Base-by-base conservation (phyloP, 2,113 vertebrate genomes). In the Parus major region DNA sequence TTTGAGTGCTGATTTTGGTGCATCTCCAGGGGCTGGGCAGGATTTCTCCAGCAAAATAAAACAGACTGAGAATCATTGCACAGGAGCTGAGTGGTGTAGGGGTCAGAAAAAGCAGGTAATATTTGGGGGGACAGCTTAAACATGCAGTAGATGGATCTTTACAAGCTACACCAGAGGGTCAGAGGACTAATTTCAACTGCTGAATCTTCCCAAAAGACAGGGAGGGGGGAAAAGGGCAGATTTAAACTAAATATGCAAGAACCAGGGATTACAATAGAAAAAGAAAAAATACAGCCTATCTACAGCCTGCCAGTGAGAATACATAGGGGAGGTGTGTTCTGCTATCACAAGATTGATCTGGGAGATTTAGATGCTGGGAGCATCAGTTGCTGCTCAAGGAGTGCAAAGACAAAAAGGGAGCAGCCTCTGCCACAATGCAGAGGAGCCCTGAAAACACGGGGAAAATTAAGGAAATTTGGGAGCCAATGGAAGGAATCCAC, bases 371-470 rank as follows among this genome's bases (percentile, higher is more conserved):
- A 88, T 90, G 79, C 70, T 35, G 68, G 64, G 42, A 91, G 81
- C 77, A 94, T 93, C 86, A 81, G 85, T 50, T 24, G 49, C 83
- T 90, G 82, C 83, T 77, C 11, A 39, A 71, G 86, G 50, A 96
- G 68, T 0, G 53, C 65, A 60, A 47, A 94, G 94, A 96, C 92
- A 95, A 97, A 96, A 97, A 96, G 83, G 73, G 68, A 97, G 82
- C 76, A 86, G 72, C 73, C 89, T 50, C 82, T 68, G 73, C 69
- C 90, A 97, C 94, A 96, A 93, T 93, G 88, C 88, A 96, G 95
- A 86, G 76, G 10, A 90, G 61, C 82, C 15, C 31, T 35, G 41
- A 87, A 82, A 95, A 76, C 36, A 88, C 11, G 2, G 70, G 60
- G 71, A 57, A 61, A 84, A 93, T 63, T 64, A 56, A 71, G 72